Percentiles rank a stretch among this genome's conserved stretches.
phyloP scores from a whole-genome alignment of 2,888 invertebrate species.

The Diabrotica balteata region DNA sequence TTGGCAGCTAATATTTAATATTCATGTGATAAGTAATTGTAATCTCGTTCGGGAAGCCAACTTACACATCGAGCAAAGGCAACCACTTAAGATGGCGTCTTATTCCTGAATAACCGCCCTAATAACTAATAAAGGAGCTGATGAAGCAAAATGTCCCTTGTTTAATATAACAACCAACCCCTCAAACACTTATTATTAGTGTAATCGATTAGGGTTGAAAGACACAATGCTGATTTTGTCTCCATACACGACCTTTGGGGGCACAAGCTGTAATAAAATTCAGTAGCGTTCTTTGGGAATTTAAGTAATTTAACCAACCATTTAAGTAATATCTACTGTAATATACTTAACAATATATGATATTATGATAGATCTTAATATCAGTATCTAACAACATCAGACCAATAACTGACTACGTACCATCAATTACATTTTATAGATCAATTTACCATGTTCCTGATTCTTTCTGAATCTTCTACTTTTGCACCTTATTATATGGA shows the following conservation, averaged over 20 bases:
- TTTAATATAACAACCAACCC: slow-evolving; percentile 53
- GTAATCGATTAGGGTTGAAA: slow-evolving; percentile 50
- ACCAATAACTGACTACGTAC: no score
- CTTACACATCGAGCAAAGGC: slow-evolving; percentile 35
- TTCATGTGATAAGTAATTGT: slow-evolving; percentile 45
- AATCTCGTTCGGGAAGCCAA: slow-evolving; percentile 36
- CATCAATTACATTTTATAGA: no score
- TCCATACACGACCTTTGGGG: slow-evolving; percentile 18
- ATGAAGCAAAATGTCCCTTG: slow-evolving; percentile 58
- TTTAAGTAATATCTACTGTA: no score
- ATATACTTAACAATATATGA: no score
- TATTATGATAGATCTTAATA: no score
- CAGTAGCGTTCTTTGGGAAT: slow-evolving; percentile 5
- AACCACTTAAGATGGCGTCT: slow-evolving; percentile 45
- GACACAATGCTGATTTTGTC: slow-evolving; percentile 43
- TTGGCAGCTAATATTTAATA: slow-evolving; percentile 43
- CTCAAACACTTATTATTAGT: slow-evolving; percentile 52
- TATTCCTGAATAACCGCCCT: slow-evolving; percentile 49
- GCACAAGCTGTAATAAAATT: slow-evolving; percentile 4
- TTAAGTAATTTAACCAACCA: no score
- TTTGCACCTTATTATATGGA: no score
- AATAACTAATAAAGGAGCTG: slow-evolving; percentile 59
- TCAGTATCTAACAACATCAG: no score
- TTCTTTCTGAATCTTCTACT: no score
- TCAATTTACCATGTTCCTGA: no score